A percentile compares a stretch with the other conserved stretches of the same genome.
These are phyloP conservation scores for Eupsittula cactorum DNA, from an alignment of 2,113 vertebrate genomes.

Conservation along the genomic window DNA sequence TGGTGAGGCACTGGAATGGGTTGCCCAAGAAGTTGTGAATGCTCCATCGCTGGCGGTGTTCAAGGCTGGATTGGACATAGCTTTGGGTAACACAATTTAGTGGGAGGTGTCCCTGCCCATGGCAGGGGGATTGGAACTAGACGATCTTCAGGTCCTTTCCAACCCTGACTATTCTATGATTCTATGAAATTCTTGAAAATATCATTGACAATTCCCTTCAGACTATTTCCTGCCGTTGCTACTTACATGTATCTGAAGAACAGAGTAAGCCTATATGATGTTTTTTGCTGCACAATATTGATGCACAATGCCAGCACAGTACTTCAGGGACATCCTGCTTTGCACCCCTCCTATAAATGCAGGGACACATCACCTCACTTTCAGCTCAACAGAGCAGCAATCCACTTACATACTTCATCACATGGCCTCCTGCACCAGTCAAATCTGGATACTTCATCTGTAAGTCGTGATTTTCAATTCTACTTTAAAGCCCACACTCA, in stretches of 20 bases:
- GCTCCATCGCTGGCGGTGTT: no score
- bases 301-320: neutral
- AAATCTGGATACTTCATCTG: neutral
- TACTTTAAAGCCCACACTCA: neutral
- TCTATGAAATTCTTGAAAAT: neutral
- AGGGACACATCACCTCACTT: neutral
- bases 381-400: neutral
- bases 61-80: no score
- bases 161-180: no score
- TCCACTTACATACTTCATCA: neutral
- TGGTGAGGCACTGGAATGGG: no score
- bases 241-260: neutral
- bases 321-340: neutral
- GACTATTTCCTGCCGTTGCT: neutral
- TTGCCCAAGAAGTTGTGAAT: no score
- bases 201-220: neutral
- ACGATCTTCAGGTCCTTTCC: no score
- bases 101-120: no score
- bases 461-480: neutral
- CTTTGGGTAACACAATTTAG: no score
- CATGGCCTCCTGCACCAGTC: neutral
- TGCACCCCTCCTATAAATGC: neutral
- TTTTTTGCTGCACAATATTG: neutral
- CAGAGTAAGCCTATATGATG: neutral
- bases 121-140: no score